Conservation (phyloP, 2,797 vertebrate genomes). For the Darevskia nairensis region DNA sequence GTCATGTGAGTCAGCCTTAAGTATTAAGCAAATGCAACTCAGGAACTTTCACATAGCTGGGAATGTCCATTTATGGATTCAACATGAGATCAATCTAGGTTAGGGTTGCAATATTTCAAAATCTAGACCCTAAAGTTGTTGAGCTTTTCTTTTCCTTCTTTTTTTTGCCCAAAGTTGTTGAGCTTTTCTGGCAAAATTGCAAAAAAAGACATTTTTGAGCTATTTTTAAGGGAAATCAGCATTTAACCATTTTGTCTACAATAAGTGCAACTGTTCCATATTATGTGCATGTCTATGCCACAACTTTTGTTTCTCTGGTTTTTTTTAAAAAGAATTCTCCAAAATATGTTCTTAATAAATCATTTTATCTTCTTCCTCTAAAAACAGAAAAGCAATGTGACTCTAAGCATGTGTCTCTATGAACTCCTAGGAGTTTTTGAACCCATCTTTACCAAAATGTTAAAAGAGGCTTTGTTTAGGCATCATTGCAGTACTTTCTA, state of each 20-base stretch:
- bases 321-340: background rate
- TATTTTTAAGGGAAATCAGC: background rate
- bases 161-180: too few species aligned
- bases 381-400: constrained; percentile 36
- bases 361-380: background rate
- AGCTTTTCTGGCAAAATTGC: too few species aligned
- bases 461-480: background rate
- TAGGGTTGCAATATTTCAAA: too few species aligned
- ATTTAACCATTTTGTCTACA: constrained; percentile 9
- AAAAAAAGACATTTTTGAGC: background rate
- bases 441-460: background rate
- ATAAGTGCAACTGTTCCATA: background rate
- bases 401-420: constrained; percentile 2
- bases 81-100: background rate
- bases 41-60: background rate
- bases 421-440: constrained; percentile 18
- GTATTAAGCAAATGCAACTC: background rate
- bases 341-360: background rate
- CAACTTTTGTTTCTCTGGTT: background rate
- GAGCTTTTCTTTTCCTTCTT: too few species aligned
- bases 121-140: too few species aligned
- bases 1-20: background rate
- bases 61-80: background rate
- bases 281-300: background rate
- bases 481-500: background rate